These are phyloP conservation scores for Hypotaenidia okinawae DNA, from an alignment of 2,797 vertebrate genomes.

Conservation along the genomic window DNA sequence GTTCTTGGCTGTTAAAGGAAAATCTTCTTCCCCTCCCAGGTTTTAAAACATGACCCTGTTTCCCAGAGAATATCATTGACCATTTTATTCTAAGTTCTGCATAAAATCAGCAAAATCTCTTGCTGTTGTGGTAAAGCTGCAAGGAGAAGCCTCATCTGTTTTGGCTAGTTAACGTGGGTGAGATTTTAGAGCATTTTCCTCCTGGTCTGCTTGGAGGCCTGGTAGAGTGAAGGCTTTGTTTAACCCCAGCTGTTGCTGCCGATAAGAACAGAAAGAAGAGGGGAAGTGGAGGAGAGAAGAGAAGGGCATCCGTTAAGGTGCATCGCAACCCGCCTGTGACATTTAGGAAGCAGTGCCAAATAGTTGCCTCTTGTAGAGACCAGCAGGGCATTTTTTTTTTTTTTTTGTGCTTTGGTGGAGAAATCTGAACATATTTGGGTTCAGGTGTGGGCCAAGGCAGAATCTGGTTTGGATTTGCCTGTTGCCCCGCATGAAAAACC, in stretches of 20 bases:
- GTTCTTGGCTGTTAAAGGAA: background rate
- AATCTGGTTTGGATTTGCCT: background rate
- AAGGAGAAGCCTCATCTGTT: background rate
- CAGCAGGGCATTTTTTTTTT: background rate
- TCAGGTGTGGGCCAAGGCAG: background rate
- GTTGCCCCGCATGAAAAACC: background rate
- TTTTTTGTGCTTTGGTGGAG: background rate
- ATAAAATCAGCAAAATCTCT: background rate
- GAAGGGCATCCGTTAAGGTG: background rate
- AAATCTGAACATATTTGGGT: background rate
- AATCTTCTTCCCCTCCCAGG: background rate
- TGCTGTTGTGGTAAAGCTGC: background rate
- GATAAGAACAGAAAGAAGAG: background rate
- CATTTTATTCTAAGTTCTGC: background rate
- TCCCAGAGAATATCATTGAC: background rate
- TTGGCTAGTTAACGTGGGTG: background rate
- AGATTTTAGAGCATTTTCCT: background rate
- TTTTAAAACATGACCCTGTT: background rate
- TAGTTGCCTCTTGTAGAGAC: background rate
- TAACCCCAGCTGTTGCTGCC: background rate
- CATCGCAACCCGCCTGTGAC: accelerated
- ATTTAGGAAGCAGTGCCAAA: background rate
- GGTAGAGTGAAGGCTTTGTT: background rate
- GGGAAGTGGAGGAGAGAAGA: background rate
- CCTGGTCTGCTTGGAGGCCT: background rate